Evolutionary conservation across 2,888 invertebrate species (phyloP).

Genomic region (Philhelius pedissequus): DNA sequence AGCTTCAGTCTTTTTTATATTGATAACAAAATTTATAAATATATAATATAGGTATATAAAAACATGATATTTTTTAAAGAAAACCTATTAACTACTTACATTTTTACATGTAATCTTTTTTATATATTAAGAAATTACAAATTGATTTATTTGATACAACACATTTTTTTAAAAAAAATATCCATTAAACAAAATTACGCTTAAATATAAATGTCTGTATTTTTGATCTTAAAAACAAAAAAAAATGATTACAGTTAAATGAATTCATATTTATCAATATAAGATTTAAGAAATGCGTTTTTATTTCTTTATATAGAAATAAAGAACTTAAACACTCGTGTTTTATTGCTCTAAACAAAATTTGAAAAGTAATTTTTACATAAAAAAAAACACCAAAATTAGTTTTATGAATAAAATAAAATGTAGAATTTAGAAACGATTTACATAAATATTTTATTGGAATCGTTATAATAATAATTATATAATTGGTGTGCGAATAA

Average conservation of each 20-base stretch:
- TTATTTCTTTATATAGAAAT: constrained; percentile 28
- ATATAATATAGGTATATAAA: constrained; percentile 14
- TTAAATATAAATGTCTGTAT: constrained; percentile 67
- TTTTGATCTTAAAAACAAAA: constrained; percentile 56
- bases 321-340: background rate
- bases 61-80: constrained; percentile 53
- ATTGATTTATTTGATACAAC: constrained; percentile 73
- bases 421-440: background rate
- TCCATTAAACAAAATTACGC: constrained; percentile 71
- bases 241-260: constrained; percentile 42
- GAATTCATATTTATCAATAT: constrained; percentile 55
- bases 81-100: constrained; percentile 34
- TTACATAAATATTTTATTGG: background rate
- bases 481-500: constrained; percentile 23
- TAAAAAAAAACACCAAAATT: constrained; percentile 53
- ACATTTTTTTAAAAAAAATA: constrained; percentile 71
- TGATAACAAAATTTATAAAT: constrained; percentile 18
- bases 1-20: constrained; percentile 56
- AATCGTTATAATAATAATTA: constrained; percentile 9
- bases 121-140: constrained; percentile 68
- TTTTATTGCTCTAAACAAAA: background rate
- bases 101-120: constrained; percentile 66
- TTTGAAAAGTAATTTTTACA: constrained; percentile 34
- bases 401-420: constrained; percentile 13
- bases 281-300: constrained; percentile 31